Evolutionary conservation across 2,888 invertebrate species (phyloP), one percentile per base, ranked within the genome.

Genomic region (Dimorphilus gyrociliatus): DNA sequence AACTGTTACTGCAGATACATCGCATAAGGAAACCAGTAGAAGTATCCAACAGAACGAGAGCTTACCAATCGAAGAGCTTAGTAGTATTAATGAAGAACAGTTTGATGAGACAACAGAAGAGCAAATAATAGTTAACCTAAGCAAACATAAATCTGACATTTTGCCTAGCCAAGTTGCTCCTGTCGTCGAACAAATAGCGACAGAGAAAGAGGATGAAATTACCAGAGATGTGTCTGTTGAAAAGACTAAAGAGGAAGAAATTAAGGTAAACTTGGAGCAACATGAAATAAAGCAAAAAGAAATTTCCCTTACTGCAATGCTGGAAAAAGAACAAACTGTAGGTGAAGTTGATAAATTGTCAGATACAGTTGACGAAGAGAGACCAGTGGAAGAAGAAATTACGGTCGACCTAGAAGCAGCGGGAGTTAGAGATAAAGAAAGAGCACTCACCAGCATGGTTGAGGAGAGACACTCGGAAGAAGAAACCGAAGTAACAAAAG

Each of bases 391-490:
- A 8, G 18, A 31, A 13, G 34, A 37, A 14, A 29, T 31, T n/a
- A 23, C 17, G 15, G 36, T 38, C 12, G 32, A 38, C n/a, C 30
- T 38, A 3, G 24, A 31, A 4, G 8, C 27, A 34, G 16, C 38
- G 2, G 25, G 16, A 5, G 36, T 30, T 10, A 27, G 28, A 18
- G 23, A 10, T 7, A 37, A 34, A 25, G 16, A 16, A 5, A 27
- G 24, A 23, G n/a, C 25, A 15, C 23, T 31, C 5, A 29, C 23
- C 3, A 30, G 15, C 7, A 17, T 26, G 12, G 28, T 32, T 2
- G 26, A 27, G 12, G 40, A 42, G 18, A 35, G 39, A 16, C 34
- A 29, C 29, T 24, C 33, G 25, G 31, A 35, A 27, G 32, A 33
- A 19, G 32, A 35, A 16, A 18, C 33, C 15, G 31, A 33, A 23